phyloP scores from a whole-genome alignment of 2,888 invertebrate species.

The Incurvaria masculella region DNA sequence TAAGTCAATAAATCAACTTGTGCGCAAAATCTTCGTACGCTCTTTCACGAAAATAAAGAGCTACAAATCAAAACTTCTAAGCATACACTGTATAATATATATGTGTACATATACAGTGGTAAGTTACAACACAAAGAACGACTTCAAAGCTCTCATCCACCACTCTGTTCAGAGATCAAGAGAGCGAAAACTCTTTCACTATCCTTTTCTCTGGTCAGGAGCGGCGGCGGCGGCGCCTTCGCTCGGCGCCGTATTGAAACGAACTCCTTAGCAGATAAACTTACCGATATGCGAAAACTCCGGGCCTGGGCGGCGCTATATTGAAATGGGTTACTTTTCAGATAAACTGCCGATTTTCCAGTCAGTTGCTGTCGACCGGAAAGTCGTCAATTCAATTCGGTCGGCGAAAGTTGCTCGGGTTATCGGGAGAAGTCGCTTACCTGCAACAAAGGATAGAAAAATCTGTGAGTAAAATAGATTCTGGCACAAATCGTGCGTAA shows the following conservation, averaged over 20 bases:
- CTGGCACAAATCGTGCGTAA: too few species aligned
- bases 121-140: too few species aligned
- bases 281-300: background rate
- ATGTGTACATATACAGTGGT: too few species aligned
- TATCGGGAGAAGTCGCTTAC: background rate
- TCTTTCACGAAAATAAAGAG: too few species aligned
- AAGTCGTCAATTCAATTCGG: background rate
- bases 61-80: too few species aligned
- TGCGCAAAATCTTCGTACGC: too few species aligned
- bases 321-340: background rate
- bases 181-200: background rate
- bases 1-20: too few species aligned
- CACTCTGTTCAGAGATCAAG: too few species aligned
- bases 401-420: background rate
- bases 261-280: background rate
- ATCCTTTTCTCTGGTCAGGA: background rate
- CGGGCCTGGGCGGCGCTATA: background rate
- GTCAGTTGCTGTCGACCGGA: background rate
- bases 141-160: too few species aligned
- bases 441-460: background rate
- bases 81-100: too few species aligned
- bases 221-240: too few species aligned
- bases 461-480: background rate
- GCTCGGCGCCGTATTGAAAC: background rate
- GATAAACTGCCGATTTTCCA: background rate